Conservation (phyloP, 1,140 invertebrate genomes). For the Heliconius himera region DNA sequence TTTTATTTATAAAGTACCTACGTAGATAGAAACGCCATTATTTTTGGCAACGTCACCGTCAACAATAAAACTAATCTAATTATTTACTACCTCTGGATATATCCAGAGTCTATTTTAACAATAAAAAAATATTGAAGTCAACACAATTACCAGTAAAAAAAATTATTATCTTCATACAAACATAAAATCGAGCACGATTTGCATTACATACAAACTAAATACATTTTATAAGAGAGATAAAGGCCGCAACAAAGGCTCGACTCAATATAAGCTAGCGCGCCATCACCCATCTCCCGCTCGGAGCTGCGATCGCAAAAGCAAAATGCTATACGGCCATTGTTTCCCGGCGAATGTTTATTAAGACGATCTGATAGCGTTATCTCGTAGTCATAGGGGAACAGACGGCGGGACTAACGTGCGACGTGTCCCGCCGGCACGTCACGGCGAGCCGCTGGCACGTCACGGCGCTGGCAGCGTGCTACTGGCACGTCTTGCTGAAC, state of each 20-base stretch:
- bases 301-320: slow-evolving; percentile 59
- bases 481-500: slow-evolving; percentile 31
- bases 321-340: slow-evolving; percentile 75
- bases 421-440: slow-evolving; percentile 36
- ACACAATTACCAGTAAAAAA: neutral
- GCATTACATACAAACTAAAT: slow-evolving; percentile 17
- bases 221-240: slow-evolving; percentile 23
- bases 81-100: neutral
- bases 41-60: neutral
- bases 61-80: neutral
- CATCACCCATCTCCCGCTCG: slow-evolving; percentile 47
- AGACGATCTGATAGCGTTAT: slow-evolving; percentile 78
- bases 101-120: neutral
- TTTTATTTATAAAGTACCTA: no score
- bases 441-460: slow-evolving; percentile 29
- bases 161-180: slow-evolving; percentile 14
- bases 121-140: neutral
- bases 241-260: slow-evolving; percentile 40
- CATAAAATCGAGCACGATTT: slow-evolving; percentile 21
- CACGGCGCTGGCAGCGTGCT: neutral
- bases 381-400: slow-evolving; percentile 68
- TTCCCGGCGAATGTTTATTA: slow-evolving; percentile 77
- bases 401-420: slow-evolving; percentile 67
- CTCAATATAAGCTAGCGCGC: slow-evolving; percentile 45
- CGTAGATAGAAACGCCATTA: no score